phyloP scores from a whole-genome alignment of 2,113 vertebrate genomes.

The Bolborhynchus lineola region DNA sequence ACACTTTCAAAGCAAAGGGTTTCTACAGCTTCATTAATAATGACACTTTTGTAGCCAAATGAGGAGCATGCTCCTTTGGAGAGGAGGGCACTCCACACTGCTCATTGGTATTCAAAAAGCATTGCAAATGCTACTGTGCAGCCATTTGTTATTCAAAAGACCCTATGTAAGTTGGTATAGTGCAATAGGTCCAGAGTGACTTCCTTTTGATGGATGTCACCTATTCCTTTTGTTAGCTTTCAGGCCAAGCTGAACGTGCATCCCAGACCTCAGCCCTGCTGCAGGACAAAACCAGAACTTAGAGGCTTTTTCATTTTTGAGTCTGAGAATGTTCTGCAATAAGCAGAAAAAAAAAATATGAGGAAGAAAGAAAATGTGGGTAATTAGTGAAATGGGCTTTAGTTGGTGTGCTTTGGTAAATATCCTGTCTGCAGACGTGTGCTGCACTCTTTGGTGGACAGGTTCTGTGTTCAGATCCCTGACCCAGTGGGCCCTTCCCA shows the following conservation, averaged over 20 bases:
- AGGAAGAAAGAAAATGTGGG: neutral
- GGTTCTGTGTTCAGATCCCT: neutral
- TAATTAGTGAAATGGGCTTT: neutral
- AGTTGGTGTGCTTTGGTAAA: neutral
- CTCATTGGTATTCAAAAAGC: slow-evolving; percentile 64
- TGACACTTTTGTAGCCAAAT: neutral
- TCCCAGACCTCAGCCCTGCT: neutral
- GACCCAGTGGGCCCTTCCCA: neutral
- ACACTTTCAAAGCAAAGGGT: neutral
- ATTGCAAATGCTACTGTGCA: slow-evolving; percentile 50
- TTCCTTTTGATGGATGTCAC: slow-evolving; percentile 58
- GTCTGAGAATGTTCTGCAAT: neutral
- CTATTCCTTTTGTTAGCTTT: slow-evolving; percentile 61
- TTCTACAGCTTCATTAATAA: neutral
- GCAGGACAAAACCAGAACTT: slow-evolving; percentile 30
- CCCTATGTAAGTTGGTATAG: slow-evolving; percentile 30
- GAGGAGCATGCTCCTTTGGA: neutral
- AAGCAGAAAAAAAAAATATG: neutral
- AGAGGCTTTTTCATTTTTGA: neutral
- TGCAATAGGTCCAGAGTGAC: slow-evolving; percentile 24
- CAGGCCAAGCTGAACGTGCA: neutral
- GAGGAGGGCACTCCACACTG: neutral
- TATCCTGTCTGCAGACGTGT: neutral
- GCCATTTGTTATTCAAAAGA: slow-evolving; percentile 68
- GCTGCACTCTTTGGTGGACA: neutral